Evolutionary conservation across 2,888 invertebrate species (phyloP).

Genomic region (Euproctis similis): DNA sequence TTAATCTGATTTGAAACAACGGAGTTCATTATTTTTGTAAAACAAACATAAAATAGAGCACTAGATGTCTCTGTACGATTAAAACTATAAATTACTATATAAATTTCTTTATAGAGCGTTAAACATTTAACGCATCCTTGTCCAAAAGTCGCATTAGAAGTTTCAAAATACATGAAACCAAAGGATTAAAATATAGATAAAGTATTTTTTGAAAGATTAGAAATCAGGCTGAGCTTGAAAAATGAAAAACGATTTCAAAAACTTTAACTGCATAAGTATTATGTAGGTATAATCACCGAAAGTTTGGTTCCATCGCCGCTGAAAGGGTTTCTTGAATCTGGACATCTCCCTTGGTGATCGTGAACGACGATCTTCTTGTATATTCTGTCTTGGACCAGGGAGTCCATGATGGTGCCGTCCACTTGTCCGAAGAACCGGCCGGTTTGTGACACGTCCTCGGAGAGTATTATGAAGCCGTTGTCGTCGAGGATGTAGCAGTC

Average conservation of each 20-base stretch:
- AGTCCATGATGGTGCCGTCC: slow-evolving; percentile 96
- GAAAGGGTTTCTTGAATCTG: slow-evolving; percentile 79
- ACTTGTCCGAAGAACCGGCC: slow-evolving; percentile 96
- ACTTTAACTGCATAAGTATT: background rate
- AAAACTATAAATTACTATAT: too few relatives aligned
- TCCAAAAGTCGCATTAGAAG: too few relatives aligned
- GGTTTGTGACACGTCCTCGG: slow-evolving; percentile 89
- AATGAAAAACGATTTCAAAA: background rate
- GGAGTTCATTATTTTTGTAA: too few relatives aligned
- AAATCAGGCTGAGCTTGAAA: too few relatives aligned
- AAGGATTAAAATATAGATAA: too few relatives aligned
- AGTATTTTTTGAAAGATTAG: too few relatives aligned
- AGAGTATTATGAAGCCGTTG: slow-evolving; percentile 94
- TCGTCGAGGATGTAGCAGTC: slow-evolving; percentile 96
- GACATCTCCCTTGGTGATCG: slow-evolving; percentile 92
- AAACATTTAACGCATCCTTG: too few relatives aligned
- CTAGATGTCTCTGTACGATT: too few relatives aligned
- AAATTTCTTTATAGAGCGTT: too few relatives aligned
- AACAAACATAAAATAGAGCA: too few relatives aligned
- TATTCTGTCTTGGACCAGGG: slow-evolving; percentile 91
- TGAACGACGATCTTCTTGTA: slow-evolving; percentile 91
- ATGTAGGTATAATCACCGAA: slow-evolving; percentile 27
- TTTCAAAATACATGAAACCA: too few relatives aligned
- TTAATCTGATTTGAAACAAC: too few relatives aligned
- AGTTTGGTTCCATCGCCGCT: slow-evolving; percentile 66